Base-by-base conservation (phyloP, 2,888 invertebrate species). In the Eurytoma adleriae region DNA sequence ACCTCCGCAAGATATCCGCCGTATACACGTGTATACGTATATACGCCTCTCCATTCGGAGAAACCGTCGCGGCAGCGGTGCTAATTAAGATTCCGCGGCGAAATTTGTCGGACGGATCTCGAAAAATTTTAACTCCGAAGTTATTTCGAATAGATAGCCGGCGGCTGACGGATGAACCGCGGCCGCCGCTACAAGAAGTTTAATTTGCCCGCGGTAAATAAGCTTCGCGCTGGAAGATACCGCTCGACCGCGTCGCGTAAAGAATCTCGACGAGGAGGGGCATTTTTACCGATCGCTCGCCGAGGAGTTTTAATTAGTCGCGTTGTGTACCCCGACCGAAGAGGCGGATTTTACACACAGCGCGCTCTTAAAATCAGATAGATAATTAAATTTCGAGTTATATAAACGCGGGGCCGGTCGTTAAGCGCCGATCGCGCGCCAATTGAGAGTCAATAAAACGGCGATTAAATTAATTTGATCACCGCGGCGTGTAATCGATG, bases 61-160 rank as follows among this genome's bases (percentile, higher is more conserved):
- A 79, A 79, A 75, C 70, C 59, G 48, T 61, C 30, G 30, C 27
- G 3, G 16, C 24, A 16, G 52, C 20, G 52, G 75, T 48, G 70
- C 54, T 79, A 79, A 79, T 79, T 79, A 79, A 79, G 70, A 79
- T 79, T 70, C 79, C 75, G 59, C 14, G 30, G 50, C 10, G 24
- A 74, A 74, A 79, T 74, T 74, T 70, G 79, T 72, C 72, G 61
- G 24, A 16, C 18, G 67, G 79, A 70, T 64, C 64, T 67, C 50
- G 69, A 79, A 74, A 79, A 69, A 72, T 64, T 62, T 74, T 61
- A 62, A 69, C 78, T 66, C 67, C 5, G 14, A 16, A 69, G 78
- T 69, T 79, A 79, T 73, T 73, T 67, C 64, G 56, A 78, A 71
- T 52, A 72, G 71, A 57, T 24, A 16, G 20, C 10, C 16, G n/a